Evolutionary conservation across 2,888 invertebrate genomes (phyloP), one percentile per base, ranked within the genome.

Genomic region (Colostygia pectinataria): DNA sequence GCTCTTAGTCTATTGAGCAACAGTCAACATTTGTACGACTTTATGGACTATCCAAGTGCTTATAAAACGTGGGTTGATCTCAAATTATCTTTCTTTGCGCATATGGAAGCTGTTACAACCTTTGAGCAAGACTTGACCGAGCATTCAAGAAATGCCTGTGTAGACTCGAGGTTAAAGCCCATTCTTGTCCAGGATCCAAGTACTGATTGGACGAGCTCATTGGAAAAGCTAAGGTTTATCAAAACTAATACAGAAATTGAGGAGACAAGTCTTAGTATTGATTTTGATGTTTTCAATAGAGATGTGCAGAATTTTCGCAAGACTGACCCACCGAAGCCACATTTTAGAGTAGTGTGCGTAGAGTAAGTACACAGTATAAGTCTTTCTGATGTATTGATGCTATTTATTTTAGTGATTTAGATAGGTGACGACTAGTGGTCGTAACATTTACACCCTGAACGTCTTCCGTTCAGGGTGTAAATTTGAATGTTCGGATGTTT

Each of bases 261-360:
- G 8, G 68, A 74, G 45, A 63, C 68, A 37, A 64, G 50, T 46
- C 60, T 90, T 0, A 59, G 36, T 8, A 61, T 90, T 28, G 67
- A 82, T 64, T 91, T 83, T 50, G 90, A 91, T 66, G 86, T 90
- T 5, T 91, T 86, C 51, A 80, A 83, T 39, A 83, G 83, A 53
- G 75, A 88, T 66, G 77, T 86, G 13, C 79, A 78, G 46, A 78
- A 83, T 59, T 87, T 87, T 49, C 81, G 65, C 45, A 91, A 91
- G 59, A 70, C 74, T 0, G 68, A 75, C 47, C 77, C 70, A 27
- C 86, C 90, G 0, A 73, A 65, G 41, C 88, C 91, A 4, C 82
- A 88, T 58, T 91, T 88, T 43, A 77, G 88, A 54, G 59, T 91
- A 14, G 63, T 83, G 24, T 85, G 90, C 55, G 37, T 83, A 1